Percentiles rank a stretch among this genome's conserved stretches.
These are phyloP conservation scores for Intellagama lesueurii DNA, from an alignment of 2,797 vertebrate genomes.

Conservation along the genomic window DNA sequence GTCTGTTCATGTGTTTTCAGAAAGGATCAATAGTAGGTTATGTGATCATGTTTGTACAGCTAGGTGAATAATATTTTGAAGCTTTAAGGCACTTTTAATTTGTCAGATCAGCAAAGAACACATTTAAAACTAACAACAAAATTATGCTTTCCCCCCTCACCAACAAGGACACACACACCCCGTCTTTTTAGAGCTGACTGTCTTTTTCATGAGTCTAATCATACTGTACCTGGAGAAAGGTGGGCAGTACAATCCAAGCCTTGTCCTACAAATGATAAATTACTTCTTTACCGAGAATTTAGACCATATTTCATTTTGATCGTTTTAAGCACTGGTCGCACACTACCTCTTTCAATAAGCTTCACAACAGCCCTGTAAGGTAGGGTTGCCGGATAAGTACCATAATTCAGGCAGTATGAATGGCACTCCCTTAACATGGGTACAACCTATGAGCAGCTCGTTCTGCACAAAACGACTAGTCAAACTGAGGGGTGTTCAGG, in stretches of 20 bases:
- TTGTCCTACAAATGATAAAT: neutral
- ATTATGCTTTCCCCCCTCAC: neutral
- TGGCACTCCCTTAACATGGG: neutral
- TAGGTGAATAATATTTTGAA: neutral
- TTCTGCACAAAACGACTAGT: neutral
- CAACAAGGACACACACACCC: neutral
- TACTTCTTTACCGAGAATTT: neutral
- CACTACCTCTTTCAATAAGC: neutral
- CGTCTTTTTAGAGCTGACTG: too few species aligned
- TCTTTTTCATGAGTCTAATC: conserved; percentile 4
- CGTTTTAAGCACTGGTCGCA: too few species aligned
- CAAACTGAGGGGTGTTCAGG: neutral
- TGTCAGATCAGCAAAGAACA: neutral
- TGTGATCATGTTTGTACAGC: neutral
- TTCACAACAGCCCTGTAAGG: neutral
- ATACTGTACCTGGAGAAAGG: neutral
- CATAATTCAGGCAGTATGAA: too few species aligned
- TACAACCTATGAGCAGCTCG: neutral
- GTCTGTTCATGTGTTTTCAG: conserved; percentile 47
- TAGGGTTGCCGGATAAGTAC: neutral
- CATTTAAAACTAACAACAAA: neutral
- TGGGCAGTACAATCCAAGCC: neutral
- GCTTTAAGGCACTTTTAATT: neutral
- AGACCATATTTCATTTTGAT: neutral
- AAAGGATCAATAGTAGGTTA: conserved; percentile 35